Evolutionary conservation across 2,888 invertebrate species (phyloP).

Genomic region (Cantharis lateralis): DNA sequence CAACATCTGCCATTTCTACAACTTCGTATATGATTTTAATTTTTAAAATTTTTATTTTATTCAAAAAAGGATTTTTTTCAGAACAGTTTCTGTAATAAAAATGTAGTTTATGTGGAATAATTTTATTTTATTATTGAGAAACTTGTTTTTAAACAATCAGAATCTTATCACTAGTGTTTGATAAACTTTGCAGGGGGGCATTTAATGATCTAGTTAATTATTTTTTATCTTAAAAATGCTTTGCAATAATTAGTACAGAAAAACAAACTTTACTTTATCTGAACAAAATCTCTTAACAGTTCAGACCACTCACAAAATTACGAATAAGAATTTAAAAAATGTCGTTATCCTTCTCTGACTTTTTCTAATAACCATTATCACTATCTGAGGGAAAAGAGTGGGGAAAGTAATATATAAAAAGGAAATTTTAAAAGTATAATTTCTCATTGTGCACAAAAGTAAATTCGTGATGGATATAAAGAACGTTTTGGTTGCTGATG

Average conservation of each 20-base stretch:
- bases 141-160: background rate
- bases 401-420: background rate
- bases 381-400: background rate
- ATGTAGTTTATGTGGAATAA: background rate
- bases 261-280: background rate
- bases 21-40: too few relatives aligned
- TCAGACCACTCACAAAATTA: background rate
- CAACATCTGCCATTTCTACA: too few relatives aligned
- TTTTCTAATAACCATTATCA: background rate
- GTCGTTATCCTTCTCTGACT: background rate
- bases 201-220: background rate
- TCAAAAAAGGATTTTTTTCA: too few relatives aligned
- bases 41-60: too few relatives aligned
- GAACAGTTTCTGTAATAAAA: background rate
- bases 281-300: background rate
- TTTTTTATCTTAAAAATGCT: background rate
- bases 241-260: background rate
- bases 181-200: background rate
- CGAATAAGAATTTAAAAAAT: background rate
- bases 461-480: conserved; percentile 62
- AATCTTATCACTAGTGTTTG: background rate
- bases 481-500: conserved; percentile 90
- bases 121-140: background rate
- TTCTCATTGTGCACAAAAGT: background rate
- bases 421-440: background rate